Evolutionary conservation across 2,888 invertebrate species (phyloP).

Genomic region (Exocentrus adspersus): DNA sequence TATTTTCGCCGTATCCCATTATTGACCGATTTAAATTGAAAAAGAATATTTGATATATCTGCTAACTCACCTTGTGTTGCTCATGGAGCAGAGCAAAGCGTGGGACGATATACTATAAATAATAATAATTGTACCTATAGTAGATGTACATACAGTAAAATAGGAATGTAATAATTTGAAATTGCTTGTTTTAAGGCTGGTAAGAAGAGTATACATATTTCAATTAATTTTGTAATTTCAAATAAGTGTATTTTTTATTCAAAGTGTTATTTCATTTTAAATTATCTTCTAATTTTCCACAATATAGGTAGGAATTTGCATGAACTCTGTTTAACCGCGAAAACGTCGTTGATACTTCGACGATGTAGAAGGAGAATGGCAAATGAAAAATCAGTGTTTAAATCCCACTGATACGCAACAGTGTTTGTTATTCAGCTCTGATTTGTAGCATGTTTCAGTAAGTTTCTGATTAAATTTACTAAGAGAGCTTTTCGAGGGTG

Average conservation of each 20-base stretch:
- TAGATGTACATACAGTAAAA: too few relatives aligned
- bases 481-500: constrained; percentile 38
- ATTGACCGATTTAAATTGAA: constrained; percentile 34
- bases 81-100: not conserved
- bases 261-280: too few relatives aligned
- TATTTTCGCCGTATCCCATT: constrained; percentile 32
- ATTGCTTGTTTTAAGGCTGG: too few relatives aligned
- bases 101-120: not conserved
- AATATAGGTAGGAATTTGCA: not conserved
- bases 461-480: constrained; percentile 45
- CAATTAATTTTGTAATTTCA: too few relatives aligned
- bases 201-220: too few relatives aligned
- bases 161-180: too few relatives aligned
- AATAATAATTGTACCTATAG: too few relatives aligned
- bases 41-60: constrained; percentile 38
- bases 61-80: constrained; percentile 18
- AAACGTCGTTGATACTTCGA: not conserved
- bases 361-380: not conserved
- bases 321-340: not conserved
- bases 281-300: not conserved
- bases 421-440: constrained; percentile 38
- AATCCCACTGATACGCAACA: constrained; percentile 19
- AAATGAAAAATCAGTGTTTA: constrained; percentile 18
- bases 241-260: too few relatives aligned
- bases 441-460: constrained; percentile 38